Base-by-base conservation (phyloP, 2,888 invertebrate genomes). In the Andrena camellia region DNA sequence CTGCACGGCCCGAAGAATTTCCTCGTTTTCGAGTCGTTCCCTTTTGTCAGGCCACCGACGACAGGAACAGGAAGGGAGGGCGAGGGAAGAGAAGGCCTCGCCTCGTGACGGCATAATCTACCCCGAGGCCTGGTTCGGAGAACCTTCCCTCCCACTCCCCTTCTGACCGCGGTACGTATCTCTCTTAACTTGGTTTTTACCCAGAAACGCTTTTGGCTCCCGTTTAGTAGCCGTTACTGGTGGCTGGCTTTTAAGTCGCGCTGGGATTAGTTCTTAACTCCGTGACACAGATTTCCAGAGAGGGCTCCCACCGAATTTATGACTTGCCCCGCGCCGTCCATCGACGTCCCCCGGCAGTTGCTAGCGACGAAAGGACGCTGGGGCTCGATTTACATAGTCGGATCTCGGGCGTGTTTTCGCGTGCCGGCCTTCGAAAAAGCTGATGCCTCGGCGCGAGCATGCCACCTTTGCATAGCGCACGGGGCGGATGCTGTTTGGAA, bases 191-290 rank as follows among this genome's bases (percentile, higher is more conserved):
- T 69, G 62, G 77, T 66, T 50, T 78, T 78, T 68, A 35, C 50
- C 81, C 81, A 48, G 66, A 76, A 73, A 80, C 77, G 77, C 83
- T 69, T 68, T 82, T 59, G 62, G 74, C 83, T 64, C 23, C 82
- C 70, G 63, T 79, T 62, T 29, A 68, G 23, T 23, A 57, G 35
- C 63, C 63, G 57, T 75, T 59, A 26, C 26, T 48, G 8, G 7
- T 31, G 31, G 26, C 48, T 63, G 70, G 60, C 62, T 67, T 48
- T 76, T 20, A 78, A 70, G 70, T 26, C 66, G 67, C 70, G 54
- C 2, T 59, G 23, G 83, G 84, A 84, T 84, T 84, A 84, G 78
- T 71, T 68, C 84, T 83, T 78, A 71, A 84, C 84, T 84, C 57
- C 79, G 71, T 84, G 84, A 78, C 84, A 84, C 84, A 84, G 83